These are phyloP conservation scores for Caenorhabditis elegans DNA, from an alignment of 1,140 invertebrate species.

Conservation along the genomic window DNA sequence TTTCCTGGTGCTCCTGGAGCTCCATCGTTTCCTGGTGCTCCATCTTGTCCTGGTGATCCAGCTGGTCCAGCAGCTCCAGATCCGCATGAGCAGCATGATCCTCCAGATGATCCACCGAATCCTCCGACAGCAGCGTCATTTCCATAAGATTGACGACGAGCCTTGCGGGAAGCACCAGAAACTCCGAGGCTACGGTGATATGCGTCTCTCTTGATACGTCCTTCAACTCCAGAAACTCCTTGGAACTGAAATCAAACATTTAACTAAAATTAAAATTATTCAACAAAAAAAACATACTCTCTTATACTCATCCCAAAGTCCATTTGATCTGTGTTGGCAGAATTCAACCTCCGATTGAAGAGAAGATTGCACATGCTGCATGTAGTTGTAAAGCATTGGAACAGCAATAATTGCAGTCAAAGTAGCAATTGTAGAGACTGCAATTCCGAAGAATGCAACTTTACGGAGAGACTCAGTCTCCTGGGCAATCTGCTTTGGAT, in stretches of 20 bases:
- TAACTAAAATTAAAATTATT: not conserved
- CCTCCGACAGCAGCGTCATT: conserved; percentile 25
- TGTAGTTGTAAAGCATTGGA: conserved; percentile 55
- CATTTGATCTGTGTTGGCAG: conserved; percentile 46
- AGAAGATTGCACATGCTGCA: conserved; percentile 51
- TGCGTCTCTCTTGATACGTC: conserved; percentile 42
- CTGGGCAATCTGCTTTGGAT: conserved; percentile 22
- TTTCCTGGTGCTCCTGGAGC: conserved; percentile 9
- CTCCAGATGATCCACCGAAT: conserved; percentile 8
- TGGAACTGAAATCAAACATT: conserved; percentile 6
- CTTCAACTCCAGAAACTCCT: conserved; percentile 23
- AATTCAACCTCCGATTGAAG: conserved; percentile 51
- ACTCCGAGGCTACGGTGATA: conserved; percentile 20
- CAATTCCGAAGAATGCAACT: conserved; percentile 51
- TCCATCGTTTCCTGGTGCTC: conserved; percentile 36
- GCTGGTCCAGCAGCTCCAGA: conserved; percentile 44
- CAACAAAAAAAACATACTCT: not conserved
- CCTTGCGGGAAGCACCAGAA: not conserved
- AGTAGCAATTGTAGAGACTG: conserved; percentile 50
- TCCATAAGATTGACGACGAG: conserved; percentile 39
- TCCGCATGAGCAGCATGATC: conserved; percentile 47
- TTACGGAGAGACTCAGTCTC: conserved; percentile 49
- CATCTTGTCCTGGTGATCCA: conserved; percentile 40
- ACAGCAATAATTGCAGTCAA: conserved; percentile 49
- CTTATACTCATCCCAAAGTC: conserved; percentile 49